Conservation (phyloP, 2,113 vertebrate species). For the Grammomys surdaster region DNA sequence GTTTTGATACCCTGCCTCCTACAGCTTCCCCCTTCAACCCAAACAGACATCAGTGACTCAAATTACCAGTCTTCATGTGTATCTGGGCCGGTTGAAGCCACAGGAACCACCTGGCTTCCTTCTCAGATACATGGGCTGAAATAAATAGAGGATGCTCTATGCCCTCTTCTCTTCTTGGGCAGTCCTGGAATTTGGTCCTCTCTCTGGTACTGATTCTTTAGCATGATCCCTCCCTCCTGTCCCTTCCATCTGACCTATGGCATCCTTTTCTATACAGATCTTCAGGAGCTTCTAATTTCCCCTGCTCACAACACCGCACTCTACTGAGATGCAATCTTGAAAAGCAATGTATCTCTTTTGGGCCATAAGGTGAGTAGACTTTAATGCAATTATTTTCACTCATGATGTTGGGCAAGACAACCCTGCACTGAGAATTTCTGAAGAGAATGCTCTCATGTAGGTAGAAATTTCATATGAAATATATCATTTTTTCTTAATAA, state of each 20-base stretch:
- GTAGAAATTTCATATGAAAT: not conserved
- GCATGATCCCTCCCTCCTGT: not conserved
- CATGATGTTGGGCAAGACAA: not conserved
- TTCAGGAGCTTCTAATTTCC: not conserved
- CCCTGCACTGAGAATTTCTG: slow-evolving; percentile 10
- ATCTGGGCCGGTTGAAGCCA: not conserved
- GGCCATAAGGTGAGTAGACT: slow-evolving; percentile 27
- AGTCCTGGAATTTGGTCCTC: not conserved
- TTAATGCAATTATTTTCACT: slow-evolving; percentile 24
- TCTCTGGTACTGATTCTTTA: not conserved
- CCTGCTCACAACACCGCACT: not conserved
- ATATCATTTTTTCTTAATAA: slow-evolving; percentile 7
- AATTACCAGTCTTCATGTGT: no score
- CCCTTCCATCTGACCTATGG: not conserved
- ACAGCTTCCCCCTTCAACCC: not conserved
- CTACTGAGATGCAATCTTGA: not conserved
- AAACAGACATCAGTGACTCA: not conserved
- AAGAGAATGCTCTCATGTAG: not conserved
- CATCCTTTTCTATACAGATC: not conserved
- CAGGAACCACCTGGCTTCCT: not conserved
- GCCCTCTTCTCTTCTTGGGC: not conserved
- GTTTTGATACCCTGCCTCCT: not conserved
- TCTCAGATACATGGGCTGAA: slow-evolving; percentile 4
- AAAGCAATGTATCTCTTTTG: slow-evolving; percentile 16
- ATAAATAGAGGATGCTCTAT: not conserved